Percentiles rank a stretch among this genome's conserved stretches.
Conservation (phyloP, 2,797 vertebrate species). For the Heteromormyrus szaboi region DNA sequence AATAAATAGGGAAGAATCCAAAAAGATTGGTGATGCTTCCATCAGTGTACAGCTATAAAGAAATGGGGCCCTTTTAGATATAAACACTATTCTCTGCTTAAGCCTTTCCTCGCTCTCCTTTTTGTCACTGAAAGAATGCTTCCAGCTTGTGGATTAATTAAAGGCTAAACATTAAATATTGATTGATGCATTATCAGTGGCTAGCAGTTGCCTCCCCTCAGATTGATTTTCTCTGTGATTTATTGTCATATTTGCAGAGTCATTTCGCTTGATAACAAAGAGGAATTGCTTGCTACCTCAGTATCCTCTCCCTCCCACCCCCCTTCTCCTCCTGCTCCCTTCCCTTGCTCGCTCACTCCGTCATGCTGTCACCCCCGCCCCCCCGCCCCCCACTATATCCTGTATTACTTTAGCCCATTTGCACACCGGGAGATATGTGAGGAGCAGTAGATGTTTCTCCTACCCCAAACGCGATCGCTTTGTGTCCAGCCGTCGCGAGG, state of each 20-base stretch:
- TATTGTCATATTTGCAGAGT: constrained; percentile 99
- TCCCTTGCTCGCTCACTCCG: constrained; percentile 14
- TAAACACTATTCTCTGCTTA: constrained; percentile 90
- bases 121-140: constrained; percentile 99
- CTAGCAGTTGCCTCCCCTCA: constrained; percentile 92
- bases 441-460: not conserved
- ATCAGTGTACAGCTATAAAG: constrained; percentile 64
- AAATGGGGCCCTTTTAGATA: constrained; percentile 69
- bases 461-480: not conserved
- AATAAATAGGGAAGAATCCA: constrained; percentile 31
- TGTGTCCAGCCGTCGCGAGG: not conserved
- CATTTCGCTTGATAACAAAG: constrained; percentile 99
- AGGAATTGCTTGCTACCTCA: constrained; percentile 79
- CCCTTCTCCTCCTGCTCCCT: constrained; percentile 45
- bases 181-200: constrained; percentile 99
- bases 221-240: constrained; percentile 99
- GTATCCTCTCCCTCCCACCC: constrained; percentile 39
- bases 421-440: constrained; percentile 37
- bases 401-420: constrained; percentile 30
- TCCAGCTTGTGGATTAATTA: constrained; percentile 97
- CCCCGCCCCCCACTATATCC: not conserved
- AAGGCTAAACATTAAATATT: constrained; percentile 99
- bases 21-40: constrained; percentile 40
- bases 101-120: constrained; percentile 63
- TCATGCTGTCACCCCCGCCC: not conserved